Base-by-base conservation (phyloP, 2,797 vertebrate species). In the Danio jaintianensis region DNA sequence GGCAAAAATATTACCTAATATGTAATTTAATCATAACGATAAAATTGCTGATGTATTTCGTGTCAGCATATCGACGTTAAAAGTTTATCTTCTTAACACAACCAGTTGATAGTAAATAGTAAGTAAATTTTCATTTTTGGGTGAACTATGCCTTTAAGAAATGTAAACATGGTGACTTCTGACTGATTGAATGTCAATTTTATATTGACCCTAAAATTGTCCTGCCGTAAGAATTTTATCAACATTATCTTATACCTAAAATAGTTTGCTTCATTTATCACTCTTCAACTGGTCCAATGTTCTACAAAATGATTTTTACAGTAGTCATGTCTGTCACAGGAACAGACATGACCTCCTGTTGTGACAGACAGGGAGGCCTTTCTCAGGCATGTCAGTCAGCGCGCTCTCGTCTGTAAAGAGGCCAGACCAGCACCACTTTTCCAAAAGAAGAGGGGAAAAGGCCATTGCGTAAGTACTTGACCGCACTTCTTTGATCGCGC, bases 261-360 rank as follows among this genome's bases (percentile, higher is more conserved):
- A 86, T 85, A 85, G 85, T 83, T 86, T 81, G 78, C 70, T 89
- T 88, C 88, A 91, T 93, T 87, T 87, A 91, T 93, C 92, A 90
- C 71, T 79, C 15, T 2, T 38, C 82, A 89, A 89, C 91, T 86
- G 89, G 81, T 87, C 79, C 78, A 84, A 81, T 80, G 80, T 88
- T 83, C 89, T 85, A 89, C 81, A 82, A 91, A 92, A 92, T 85
- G 73, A 91, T 89, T 88, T 91, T 90, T 90, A 81, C 63, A 75
- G 70, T 87, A 90, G 85, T 84, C 83, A 84, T 82, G 87, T 86
- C 86, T 75, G 82, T 93, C 91, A 91, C 69, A 29, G 83, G 85
- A 89, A 91, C 77, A 66, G 89, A 90, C 91, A 92, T 85, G 80
- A 88, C 86, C 82, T 88, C 88, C 85, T 87, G 83, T 78, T 75